These are phyloP conservation scores for Sinhomidia bicolor DNA, from an alignment of 2,888 invertebrate species.

Conservation along the genomic window DNA sequence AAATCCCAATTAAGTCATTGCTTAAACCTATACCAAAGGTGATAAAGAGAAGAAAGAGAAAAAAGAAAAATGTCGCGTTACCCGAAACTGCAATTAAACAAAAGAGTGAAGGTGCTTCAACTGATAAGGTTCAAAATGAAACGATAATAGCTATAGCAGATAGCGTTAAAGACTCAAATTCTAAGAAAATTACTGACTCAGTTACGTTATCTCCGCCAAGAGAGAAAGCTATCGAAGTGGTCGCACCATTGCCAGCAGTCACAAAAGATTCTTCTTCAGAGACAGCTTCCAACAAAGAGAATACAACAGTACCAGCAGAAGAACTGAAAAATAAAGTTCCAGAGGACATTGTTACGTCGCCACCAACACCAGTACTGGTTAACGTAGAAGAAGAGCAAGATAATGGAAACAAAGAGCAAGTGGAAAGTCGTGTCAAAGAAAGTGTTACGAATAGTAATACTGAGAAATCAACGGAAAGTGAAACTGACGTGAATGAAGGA, in stretches of 20 bases:
- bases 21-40: constrained; percentile 73
- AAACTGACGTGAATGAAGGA: too few species aligned
- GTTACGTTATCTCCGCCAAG: too few species aligned
- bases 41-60: constrained; percentile 58
- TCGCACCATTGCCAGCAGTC: too few species aligned
- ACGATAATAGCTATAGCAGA: neutral
- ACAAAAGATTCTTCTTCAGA: too few species aligned
- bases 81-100: neutral
- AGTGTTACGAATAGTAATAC: too few species aligned
- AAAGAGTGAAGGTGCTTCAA: neutral
- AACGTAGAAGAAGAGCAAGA: too few species aligned
- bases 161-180: neutral
- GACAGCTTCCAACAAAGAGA: too few species aligned
- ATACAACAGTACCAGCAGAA: neutral
- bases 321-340: neutral
- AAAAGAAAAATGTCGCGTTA: constrained; percentile 33
- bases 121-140: neutral
- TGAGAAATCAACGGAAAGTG: too few species aligned
- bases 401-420: too few species aligned
- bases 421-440: too few species aligned
- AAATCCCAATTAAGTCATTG: constrained; percentile 75
- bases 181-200: neutral
- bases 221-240: too few species aligned
- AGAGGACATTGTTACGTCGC: neutral
- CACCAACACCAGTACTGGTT: neutral